Evolutionary conservation across 2,797 vertebrate genomes (phyloP).

Genomic region (Takifugu ocellatus): DNA sequence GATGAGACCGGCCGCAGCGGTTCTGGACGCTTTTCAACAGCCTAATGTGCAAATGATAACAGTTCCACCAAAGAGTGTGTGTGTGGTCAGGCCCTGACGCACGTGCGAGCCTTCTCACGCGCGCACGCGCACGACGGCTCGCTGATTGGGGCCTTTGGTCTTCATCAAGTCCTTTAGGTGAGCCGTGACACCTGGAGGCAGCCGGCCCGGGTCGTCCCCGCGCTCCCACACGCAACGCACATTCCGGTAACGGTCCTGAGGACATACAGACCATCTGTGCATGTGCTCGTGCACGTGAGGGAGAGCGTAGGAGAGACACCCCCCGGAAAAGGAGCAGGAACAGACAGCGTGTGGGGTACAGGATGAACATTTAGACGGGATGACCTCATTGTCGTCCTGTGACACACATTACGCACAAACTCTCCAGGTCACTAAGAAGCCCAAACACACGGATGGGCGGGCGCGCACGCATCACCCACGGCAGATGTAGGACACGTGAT

Average conservation of each 20-base stretch:
- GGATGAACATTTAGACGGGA: slow-evolving; percentile 53
- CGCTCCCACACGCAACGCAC: slow-evolving; percentile 55
- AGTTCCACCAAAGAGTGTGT: slow-evolving; percentile 50
- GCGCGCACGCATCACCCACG: slow-evolving; percentile 19
- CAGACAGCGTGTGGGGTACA: slow-evolving; percentile 54
- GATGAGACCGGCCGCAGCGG: slow-evolving; percentile 36
- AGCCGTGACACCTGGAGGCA: slow-evolving; percentile 59
- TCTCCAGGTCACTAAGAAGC: slow-evolving; percentile 42
- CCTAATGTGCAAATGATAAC: slow-evolving; percentile 66
- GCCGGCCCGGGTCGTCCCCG: slow-evolving; percentile 55
- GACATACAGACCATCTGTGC: slow-evolving; percentile 58
- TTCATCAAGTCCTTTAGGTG: slow-evolving; percentile 71
- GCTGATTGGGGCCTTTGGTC: slow-evolving; percentile 63
- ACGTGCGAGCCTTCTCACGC: slow-evolving; percentile 18
- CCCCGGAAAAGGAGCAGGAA: slow-evolving; percentile 11
- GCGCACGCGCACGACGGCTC: slow-evolving; percentile 22
- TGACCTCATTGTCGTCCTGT: slow-evolving; percentile 66
- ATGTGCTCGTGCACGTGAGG: slow-evolving; percentile 5
- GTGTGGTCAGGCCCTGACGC: slow-evolving; percentile 59
- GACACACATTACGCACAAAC: slow-evolving; percentile 50
- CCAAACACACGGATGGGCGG: slow-evolving; percentile 9
- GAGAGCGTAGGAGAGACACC: slow-evolving; percentile 13
- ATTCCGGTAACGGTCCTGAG: slow-evolving; percentile 64
- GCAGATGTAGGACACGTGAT: slow-evolving; percentile 13
- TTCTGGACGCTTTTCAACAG: slow-evolving; percentile 50